Conservation (phyloP, 2,888 invertebrate genomes). For the Drosophila subquinaria region DNA sequence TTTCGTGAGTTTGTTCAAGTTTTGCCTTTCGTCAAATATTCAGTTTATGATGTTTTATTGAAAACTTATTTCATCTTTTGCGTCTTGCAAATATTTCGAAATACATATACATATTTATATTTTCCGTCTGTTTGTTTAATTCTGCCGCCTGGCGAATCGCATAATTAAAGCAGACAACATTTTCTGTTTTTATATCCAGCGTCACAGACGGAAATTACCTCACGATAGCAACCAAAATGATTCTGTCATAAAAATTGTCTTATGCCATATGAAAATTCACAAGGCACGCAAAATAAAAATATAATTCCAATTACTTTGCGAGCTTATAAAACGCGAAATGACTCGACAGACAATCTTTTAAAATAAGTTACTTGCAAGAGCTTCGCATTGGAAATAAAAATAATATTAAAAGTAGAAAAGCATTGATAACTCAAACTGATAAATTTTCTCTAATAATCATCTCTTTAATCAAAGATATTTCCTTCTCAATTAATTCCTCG, state of each 20-base stretch:
- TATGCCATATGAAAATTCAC: conserved; percentile 26
- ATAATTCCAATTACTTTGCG: conserved; percentile 22
- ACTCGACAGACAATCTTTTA: background rate
- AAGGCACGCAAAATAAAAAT: conserved; percentile 10
- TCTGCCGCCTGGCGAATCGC: conserved; percentile 17
- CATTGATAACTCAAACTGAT: too few species aligned
- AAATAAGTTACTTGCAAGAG: background rate
- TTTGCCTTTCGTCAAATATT: conserved; percentile 21
- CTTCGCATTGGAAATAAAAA: conserved; percentile 1
- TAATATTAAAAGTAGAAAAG: background rate
- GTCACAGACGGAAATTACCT: conserved; percentile 22
- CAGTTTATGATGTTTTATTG: conserved; percentile 40
- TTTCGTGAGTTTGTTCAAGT: conserved; percentile 38
- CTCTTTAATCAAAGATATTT: too few species aligned
- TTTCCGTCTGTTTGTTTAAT: conserved; percentile 28
- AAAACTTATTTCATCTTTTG: conserved; percentile 47
- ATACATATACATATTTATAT: background rate
- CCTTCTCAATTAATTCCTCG: background rate
- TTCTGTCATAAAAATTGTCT: conserved; percentile 37
- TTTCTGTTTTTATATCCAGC: conserved; percentile 8
- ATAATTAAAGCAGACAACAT: conserved; percentile 30
- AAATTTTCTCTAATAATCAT: too few species aligned
- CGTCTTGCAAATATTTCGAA: conserved; percentile 7
- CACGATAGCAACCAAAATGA: conserved; percentile 22
- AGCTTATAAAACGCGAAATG: conserved; percentile 16